Base-by-base conservation (phyloP, 2,888 invertebrate genomes). In the Dione juno region DNA sequence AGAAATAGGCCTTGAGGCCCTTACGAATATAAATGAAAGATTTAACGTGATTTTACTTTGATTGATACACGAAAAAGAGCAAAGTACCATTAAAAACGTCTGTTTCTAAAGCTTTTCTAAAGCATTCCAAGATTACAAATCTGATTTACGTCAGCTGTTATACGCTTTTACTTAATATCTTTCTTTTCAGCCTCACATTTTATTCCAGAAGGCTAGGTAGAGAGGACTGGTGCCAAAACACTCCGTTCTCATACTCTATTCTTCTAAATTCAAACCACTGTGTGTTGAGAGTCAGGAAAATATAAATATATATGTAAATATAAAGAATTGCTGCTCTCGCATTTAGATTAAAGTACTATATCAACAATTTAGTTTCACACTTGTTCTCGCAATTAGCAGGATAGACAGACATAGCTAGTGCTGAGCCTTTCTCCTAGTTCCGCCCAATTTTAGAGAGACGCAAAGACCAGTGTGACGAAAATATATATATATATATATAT, bases 1-100 rank as follows among this genome's bases (percentile, higher is more conserved):
- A n/a, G n/a, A n/a, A n/a, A n/a, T n/a, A n/a, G n/a, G 16, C 37
- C 16, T 57, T 10, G n/a, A n/a, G 11, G 45, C 28, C 35, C 10
- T 45, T 35, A 45, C 45, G 61, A 61, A 61, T 28, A 61, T 61
- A 43, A 45, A 61, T 45, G 45, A 16, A 45, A 61, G 28, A 45
- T 45, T 61, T 45, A 45, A 45, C 35, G 61, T 45, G 28, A 45
- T 45, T 61, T 61, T 61, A 45, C 45, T 61, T 61, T 61, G 61
- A 61, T 45, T 45, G 45, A 61, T 61, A 45, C 45, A 45, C n/a
- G 35, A 45, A 45, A 45, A 45, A 16, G 28, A n/a, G 45, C 35
- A 11, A 14, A 61, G 59, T 28, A 28, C 61, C 5, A 28, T 43
- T 45, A 28, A n/a, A 61, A 28, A 35, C 45, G 61, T 28, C 61